These are phyloP conservation scores for Cataglyphis livida DNA, from an alignment of 2,888 invertebrate genomes.

Conservation along the genomic window DNA sequence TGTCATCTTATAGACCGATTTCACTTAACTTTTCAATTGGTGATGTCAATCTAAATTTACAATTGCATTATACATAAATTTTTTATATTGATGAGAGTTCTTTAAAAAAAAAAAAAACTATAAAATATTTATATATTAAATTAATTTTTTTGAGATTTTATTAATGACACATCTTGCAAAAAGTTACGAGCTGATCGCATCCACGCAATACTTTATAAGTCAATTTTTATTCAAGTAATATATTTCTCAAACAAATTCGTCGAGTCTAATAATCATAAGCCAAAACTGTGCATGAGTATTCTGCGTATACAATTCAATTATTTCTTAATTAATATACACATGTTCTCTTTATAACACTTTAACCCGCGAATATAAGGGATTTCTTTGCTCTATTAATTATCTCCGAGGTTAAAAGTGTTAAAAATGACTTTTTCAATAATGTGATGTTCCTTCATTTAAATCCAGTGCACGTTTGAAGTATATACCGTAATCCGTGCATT, in stretches of 20 bases:
- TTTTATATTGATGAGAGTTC: not conserved
- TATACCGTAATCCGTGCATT: conserved; percentile 12
- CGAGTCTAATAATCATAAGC: not conserved
- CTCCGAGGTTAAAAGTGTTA: conserved; percentile 12
- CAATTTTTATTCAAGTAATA: conserved; percentile 24
- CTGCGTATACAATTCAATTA: not conserved
- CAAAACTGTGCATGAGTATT: not conserved
- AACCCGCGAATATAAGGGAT: conserved; percentile 1
- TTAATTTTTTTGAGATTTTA: not conserved
- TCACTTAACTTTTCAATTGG: not conserved
- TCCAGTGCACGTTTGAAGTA: conserved; percentile 1
- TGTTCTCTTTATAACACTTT: not conserved
- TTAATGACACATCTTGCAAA: not conserved
- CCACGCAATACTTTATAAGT: not conserved
- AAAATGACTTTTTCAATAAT: not conserved
- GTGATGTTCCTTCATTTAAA: conserved; percentile 5
- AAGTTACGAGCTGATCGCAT: conserved; percentile 5
- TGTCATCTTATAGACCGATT: not conserved
- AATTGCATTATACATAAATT: conserved; percentile 5
- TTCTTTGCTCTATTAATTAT: not conserved
- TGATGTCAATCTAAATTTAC: not conserved
- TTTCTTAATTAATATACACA: conserved; percentile 4
- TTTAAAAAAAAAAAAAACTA: not conserved
- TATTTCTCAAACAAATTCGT: not conserved
- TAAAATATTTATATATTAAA: conserved; percentile 15